Conservation (phyloP, 2,888 invertebrate genomes). For the Camptogramma bilineatum region DNA sequence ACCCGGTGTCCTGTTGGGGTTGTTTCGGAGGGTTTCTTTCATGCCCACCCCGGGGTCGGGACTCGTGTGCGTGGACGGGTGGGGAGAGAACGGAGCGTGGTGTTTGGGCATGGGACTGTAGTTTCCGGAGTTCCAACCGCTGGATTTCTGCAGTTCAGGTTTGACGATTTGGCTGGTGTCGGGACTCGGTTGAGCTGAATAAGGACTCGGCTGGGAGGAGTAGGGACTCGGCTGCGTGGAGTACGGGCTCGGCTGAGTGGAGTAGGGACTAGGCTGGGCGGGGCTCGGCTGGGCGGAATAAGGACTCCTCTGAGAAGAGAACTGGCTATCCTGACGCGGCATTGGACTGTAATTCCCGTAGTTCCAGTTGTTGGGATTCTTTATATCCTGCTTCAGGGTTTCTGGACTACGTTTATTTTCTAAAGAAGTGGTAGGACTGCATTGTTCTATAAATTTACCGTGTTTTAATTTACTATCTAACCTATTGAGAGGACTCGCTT, state of each 20-base stretch:
- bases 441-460: slow-evolving; percentile 75
- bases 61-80: slow-evolving; percentile 75
- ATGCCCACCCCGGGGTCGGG: slow-evolving; percentile 73
- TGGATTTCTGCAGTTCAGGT: slow-evolving; percentile 71
- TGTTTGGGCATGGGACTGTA: slow-evolving; percentile 81
- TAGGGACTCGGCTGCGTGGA: slow-evolving; percentile 79
- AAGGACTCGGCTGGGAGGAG: slow-evolving; percentile 79
- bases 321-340: slow-evolving; percentile 76
- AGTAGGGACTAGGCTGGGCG: slow-evolving; percentile 80
- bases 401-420: slow-evolving; percentile 81
- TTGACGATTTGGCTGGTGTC: slow-evolving; percentile 81
- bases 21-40: slow-evolving; percentile 62
- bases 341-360: slow-evolving; percentile 79
- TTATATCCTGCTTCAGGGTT: slow-evolving; percentile 73
- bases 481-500: slow-evolving; percentile 78
- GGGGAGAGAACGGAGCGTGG: slow-evolving; percentile 77
- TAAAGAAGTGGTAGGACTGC: slow-evolving; percentile 78
- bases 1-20: slow-evolving; percentile 72
- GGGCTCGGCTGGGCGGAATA: slow-evolving; percentile 78
- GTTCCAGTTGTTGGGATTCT: slow-evolving; percentile 76
- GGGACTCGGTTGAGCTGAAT: slow-evolving; percentile 79
- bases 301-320: slow-evolving; percentile 79
- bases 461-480: slow-evolving; percentile 78
- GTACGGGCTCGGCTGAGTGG: slow-evolving; percentile 77
- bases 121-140: slow-evolving; percentile 78